A percentile compares a stretch with the other conserved stretches of the same genome.
Conservation (phyloP, 2,113 vertebrate genomes). For the Callocephalon fimbriatum region DNA sequence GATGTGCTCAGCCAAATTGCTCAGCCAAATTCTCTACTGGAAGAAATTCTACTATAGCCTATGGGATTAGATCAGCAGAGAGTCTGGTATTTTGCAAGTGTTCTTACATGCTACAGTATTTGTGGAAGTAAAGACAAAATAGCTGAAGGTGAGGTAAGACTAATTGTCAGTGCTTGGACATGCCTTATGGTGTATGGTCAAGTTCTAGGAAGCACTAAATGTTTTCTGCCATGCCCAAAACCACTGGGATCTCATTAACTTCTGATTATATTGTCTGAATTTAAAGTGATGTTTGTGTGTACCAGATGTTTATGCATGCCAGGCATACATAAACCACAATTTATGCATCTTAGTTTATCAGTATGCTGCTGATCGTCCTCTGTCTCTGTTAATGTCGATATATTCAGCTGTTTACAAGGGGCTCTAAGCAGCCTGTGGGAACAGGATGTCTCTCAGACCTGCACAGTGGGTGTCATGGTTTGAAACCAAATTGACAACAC, state of each 20-base stretch:
- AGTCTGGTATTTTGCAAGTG: neutral
- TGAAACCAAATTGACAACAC: neutral
- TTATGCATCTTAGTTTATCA: neutral
- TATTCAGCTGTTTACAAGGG: neutral
- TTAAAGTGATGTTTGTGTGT: neutral
- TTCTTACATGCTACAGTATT: neutral
- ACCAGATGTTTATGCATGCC: neutral
- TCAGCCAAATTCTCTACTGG: neutral
- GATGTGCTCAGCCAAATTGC: too few relatives aligned
- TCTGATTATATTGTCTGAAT: neutral
- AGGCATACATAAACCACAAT: neutral
- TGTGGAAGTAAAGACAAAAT: neutral
- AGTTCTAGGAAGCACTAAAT: neutral
- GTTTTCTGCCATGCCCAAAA: neutral
- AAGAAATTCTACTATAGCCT: neutral
- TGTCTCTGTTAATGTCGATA: neutral
- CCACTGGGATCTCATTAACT: neutral
- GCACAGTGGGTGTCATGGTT: rapidly evolving
- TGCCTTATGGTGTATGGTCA: neutral
- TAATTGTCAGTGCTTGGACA: neutral
- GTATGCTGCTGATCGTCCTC: neutral
- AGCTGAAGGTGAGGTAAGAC: neutral
- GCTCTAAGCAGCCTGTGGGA: neutral
- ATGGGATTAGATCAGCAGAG: neutral
- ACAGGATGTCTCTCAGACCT: neutral